Evolutionary conservation across 1,140 invertebrate species (phyloP).

Genomic region (Planococcus citri): DNA sequence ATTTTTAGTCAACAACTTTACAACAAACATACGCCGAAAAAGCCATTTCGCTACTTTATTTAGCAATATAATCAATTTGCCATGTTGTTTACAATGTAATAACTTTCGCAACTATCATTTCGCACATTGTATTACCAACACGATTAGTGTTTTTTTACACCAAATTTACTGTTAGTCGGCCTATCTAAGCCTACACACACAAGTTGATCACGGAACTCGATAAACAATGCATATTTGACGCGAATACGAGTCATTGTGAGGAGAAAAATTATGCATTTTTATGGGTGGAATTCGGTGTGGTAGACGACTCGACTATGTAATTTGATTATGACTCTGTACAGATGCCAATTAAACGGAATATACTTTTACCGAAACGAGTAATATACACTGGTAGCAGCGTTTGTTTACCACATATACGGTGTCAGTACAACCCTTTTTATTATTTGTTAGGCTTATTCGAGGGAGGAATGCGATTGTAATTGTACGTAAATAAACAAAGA

Average conservation of each 20-base stretch:
- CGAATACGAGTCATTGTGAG: background rate
- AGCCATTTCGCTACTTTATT: background rate
- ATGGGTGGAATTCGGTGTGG: background rate
- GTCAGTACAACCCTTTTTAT: no score
- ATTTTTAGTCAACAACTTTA: slow-evolving; percentile 22
- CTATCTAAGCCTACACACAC: background rate
- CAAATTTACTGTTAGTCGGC: background rate
- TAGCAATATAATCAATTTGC: background rate
- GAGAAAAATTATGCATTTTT: background rate
- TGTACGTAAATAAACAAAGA: slow-evolving; percentile 12
- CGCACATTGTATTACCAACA: no score
- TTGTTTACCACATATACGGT: background rate
- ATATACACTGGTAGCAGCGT: background rate
- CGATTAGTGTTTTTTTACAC: no score
- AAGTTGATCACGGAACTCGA: background rate
- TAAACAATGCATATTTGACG: background rate
- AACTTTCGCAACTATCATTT: background rate
- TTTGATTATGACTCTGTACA: background rate
- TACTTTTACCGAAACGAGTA: background rate
- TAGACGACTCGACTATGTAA: background rate
- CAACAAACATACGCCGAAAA: slow-evolving; percentile 23
- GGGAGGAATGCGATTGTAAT: no score
- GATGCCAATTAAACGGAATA: background rate
- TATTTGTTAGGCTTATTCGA: no score
- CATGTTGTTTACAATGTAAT: background rate